phyloP scores from a whole-genome alignment of 1,140 invertebrate species.

The Listronotus oregonensis region DNA sequence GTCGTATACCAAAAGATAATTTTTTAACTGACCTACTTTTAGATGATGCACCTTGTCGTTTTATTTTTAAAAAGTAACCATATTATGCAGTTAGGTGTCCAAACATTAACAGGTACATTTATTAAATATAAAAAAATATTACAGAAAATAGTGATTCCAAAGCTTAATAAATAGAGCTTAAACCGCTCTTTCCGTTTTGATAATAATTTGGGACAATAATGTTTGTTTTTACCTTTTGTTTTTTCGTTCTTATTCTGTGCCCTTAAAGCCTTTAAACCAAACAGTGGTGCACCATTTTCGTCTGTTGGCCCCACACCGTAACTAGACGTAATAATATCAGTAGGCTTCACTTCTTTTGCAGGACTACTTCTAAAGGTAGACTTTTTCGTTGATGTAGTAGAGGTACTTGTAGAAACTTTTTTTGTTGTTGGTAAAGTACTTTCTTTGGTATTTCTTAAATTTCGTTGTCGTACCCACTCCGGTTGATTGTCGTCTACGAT shows the following conservation, averaged over 20 bases:
- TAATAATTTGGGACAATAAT: no score
- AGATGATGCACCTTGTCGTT: no score
- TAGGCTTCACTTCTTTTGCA: slow-evolving; percentile 51
- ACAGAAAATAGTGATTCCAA: no score
- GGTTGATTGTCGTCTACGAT: slow-evolving; percentile 44
- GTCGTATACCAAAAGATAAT: no score
- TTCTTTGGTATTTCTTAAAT: slow-evolving; percentile 46
- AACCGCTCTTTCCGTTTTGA: no score
- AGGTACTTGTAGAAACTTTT: slow-evolving; percentile 21
- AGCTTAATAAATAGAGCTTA: no score
- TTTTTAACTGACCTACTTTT: no score
- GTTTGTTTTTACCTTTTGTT: slow-evolving; percentile 57
- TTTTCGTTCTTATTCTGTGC: slow-evolving; percentile 64
- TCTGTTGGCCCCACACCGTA: slow-evolving; percentile 82
- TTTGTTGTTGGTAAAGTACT: slow-evolving; percentile 32
- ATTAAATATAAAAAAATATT: no score
- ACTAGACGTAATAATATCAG: slow-evolving; percentile 75
- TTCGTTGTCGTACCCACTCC: slow-evolving; percentile 51
- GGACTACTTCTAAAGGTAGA: slow-evolving; percentile 35
- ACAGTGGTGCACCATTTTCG: slow-evolving; percentile 75
- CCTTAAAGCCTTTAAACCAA: slow-evolving; percentile 74
- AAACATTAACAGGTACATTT: no score
- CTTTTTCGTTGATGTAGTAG: slow-evolving; percentile 39
- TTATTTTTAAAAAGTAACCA: no score
- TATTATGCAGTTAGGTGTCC: no score